These are phyloP conservation scores for Xiphorhynchus elegans DNA, from an alignment of 2,113 vertebrate genomes.

Conservation along the genomic window DNA sequence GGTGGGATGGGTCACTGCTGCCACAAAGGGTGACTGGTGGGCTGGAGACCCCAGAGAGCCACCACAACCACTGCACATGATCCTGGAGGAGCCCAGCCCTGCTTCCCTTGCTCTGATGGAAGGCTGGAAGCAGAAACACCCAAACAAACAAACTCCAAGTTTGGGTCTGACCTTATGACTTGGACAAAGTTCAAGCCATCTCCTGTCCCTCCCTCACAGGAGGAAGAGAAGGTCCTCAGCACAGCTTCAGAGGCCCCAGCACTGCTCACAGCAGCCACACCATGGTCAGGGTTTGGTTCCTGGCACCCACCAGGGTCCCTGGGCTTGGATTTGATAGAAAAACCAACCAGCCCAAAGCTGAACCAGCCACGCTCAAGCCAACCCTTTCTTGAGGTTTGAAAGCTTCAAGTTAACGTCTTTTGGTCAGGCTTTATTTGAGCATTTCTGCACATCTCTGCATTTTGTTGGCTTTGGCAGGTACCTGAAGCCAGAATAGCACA, in stretches of 20 bases:
- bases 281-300: not conserved
- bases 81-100: not conserved
- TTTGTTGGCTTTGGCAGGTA: slow-evolving; percentile 45
- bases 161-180: not conserved
- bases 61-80: not conserved
- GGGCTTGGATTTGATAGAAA: not conserved
- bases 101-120: not conserved
- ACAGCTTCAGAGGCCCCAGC: not conserved
- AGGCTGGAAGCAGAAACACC: not conserved
- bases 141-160: not conserved
- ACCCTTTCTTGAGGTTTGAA: not conserved
- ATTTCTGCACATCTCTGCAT: not conserved
- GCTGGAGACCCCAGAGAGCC: not conserved
- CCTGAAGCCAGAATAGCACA: not conserved
- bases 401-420: not conserved
- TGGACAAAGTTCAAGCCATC: not conserved
- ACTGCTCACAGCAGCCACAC: not conserved
- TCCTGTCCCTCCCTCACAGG: not conserved
- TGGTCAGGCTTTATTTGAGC: not conserved
- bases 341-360: not conserved
- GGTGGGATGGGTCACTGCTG: not conserved
- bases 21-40: not conserved
- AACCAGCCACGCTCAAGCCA: not conserved
- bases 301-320: not conserved
- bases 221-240: not conserved